Base-by-base conservation (phyloP, 1,140 invertebrate species). In the Planococcus citri region DNA sequence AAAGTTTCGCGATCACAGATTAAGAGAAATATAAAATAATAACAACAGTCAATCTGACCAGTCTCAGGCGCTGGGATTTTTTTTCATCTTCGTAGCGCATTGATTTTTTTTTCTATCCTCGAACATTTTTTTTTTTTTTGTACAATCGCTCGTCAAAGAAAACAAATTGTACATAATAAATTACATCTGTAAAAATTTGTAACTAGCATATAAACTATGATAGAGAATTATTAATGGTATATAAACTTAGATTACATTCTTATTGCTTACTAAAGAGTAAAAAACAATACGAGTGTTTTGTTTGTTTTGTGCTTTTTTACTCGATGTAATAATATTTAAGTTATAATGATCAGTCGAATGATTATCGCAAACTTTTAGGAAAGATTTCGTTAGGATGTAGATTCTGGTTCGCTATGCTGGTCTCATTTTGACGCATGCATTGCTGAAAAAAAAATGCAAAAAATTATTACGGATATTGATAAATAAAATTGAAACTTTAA, bases 161-260 rank as follows among this genome's bases (percentile, higher is more conserved):
- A 51, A 51, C 41, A 20, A 51, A 51, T 51, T 17, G n/a, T 51
- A 17, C n/a, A n/a, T n/a, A 51, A 14, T 17, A 51, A 17, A 51
- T 51, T 51, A 51, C 41, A 51, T 51, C 41, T 51, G 41, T 51
- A 51, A 51, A 51, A 51, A 51, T 51, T 33, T 51, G 41, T 51
- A 51, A 51, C 41, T 51, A 51, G n/a, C 41, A 20, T 51, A n/a
- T n/a, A 51, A 51, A 3, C 41, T 51, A 51, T 20, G 41, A 51
- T 51, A 51, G n/a, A 51, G 41, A 64, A 64, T 64, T 64, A 24
- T 64, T 64, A 64, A 64, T 64, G 60, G 60, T 64, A 64, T 64
- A 64, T 64, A 17, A 64, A 64, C 10, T 64, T 64, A n/a, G 6
- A 25, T 64, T 27, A 64, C 60, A 25, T 64, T 22, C 22, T 27